These are phyloP conservation scores for Deladenus siricidicola DNA, from an alignment of 2,888 invertebrate species.

Conservation along the genomic window DNA sequence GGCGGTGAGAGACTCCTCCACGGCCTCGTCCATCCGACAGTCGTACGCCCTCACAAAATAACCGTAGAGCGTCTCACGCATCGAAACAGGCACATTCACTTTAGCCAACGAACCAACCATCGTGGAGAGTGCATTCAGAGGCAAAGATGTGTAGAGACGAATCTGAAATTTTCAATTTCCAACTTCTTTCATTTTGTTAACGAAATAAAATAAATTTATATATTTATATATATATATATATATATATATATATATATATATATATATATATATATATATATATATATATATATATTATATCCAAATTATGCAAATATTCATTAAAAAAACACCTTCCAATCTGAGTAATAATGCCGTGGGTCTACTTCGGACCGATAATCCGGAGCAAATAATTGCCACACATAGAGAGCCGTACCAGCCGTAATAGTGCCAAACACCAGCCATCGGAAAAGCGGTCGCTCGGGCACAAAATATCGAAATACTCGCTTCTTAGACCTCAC, in stretches of 20 bases:
- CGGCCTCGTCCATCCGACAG: constrained; percentile 48
- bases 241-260: too few species aligned
- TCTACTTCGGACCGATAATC: constrained; percentile 43
- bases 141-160: constrained; percentile 48
- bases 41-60: constrained; percentile 42
- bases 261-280: too few species aligned
- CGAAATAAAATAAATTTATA: background rate
- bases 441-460: constrained; percentile 5
- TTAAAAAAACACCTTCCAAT: constrained; percentile 44
- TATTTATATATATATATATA: background rate
- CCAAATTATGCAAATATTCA: background rate
- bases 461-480: background rate
- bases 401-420: constrained; percentile 33
- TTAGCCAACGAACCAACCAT: constrained; percentile 32
- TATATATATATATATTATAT: background rate
- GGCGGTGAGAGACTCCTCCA: constrained; percentile 22
- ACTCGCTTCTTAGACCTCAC: background rate
- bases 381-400: constrained; percentile 19
- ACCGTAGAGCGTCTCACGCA: constrained; percentile 42
- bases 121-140: constrained; percentile 36
- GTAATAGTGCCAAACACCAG: constrained; percentile 9
- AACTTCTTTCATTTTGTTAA: background rate
- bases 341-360: constrained; percentile 47
- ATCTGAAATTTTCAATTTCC: constrained; percentile 31
- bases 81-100: constrained; percentile 39